These are phyloP conservation scores for Pyralis farinalis DNA, from an alignment of 2,888 invertebrate species.

Conservation along the genomic window DNA sequence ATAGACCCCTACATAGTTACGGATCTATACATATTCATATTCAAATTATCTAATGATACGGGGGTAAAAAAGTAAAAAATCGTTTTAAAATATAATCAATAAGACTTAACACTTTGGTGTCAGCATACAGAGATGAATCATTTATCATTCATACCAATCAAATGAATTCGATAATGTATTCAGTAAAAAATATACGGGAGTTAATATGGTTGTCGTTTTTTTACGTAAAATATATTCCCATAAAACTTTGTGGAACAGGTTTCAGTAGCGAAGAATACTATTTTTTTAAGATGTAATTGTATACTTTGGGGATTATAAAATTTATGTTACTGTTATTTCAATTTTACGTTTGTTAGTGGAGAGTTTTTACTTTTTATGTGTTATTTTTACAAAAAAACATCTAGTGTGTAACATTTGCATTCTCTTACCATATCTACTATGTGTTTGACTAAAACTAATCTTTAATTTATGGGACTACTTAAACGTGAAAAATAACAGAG, in stretches of 20 bases:
- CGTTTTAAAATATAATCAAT: slow-evolving; percentile 51
- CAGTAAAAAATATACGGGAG: slow-evolving; percentile 43
- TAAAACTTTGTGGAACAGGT: slow-evolving; percentile 10
- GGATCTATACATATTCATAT: slow-evolving; percentile 6
- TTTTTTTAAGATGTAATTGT: background rate
- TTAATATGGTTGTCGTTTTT: slow-evolving; percentile 28
- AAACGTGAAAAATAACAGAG: too few relatives aligned
- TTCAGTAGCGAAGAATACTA: background rate
- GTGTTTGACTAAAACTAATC: too few relatives aligned
- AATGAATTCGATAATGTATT: slow-evolving; percentile 40
- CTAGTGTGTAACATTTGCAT: too few relatives aligned
- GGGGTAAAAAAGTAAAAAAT: slow-evolving; percentile 23
- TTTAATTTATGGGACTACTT: too few relatives aligned
- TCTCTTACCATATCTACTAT: too few relatives aligned
- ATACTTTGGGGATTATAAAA: background rate
- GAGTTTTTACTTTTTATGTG: slow-evolving; percentile 1
- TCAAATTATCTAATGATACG: slow-evolving; percentile 20
- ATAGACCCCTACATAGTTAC: background rate
- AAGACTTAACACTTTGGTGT: slow-evolving; percentile 51
- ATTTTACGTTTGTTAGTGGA: background rate
- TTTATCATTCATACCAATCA: slow-evolving; percentile 44
- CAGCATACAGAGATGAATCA: slow-evolving; percentile 38
- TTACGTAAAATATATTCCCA: slow-evolving; percentile 26
- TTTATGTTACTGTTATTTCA: background rate
- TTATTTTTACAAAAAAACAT: too few relatives aligned